Percentiles rank a stretch among this genome's conserved stretches.
Evolutionary conservation across 2,113 vertebrate genomes (phyloP).

Genomic region (Pluvialis apricaria): DNA sequence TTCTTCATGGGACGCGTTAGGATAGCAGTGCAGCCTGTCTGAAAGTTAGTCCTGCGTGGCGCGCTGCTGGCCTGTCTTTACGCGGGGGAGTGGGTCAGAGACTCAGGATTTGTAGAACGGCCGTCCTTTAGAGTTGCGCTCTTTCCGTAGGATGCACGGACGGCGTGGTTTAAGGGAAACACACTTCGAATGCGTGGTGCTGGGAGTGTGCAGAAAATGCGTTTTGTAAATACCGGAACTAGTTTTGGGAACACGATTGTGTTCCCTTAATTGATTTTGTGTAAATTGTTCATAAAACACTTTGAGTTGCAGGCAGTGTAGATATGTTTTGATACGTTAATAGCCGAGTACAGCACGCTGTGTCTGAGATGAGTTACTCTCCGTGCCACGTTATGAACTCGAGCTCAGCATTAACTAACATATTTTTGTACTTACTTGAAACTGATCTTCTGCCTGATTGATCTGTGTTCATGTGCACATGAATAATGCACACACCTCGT

Average conservation of each 20-base stretch:
- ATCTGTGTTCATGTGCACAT: slow-evolving; percentile 10
- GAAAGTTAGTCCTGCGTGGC: neutral
- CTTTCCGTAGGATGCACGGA: fast-evolving
- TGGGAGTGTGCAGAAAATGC: neutral
- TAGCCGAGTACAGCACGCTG: fast-evolving
- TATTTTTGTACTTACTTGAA: neutral
- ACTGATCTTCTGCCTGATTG: neutral
- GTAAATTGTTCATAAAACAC: neutral
- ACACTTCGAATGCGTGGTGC: neutral
- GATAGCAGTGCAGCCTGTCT: neutral
- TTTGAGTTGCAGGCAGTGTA: neutral
- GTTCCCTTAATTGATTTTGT: neutral
- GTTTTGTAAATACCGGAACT: neutral
- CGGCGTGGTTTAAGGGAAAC: too few relatives aligned
- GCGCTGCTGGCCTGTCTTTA: neutral
- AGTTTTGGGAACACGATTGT: neutral
- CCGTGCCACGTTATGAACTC: neutral
- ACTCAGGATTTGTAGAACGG: fast-evolving
- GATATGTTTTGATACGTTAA: fast-evolving
- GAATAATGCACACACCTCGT: neutral
- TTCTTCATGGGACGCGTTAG: neutral
- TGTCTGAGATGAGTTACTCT: neutral
- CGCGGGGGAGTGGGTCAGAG: neutral
- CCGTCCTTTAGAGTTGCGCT: neutral
- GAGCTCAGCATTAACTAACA: neutral